Percentiles rank a stretch among this genome's conserved stretches.
Evolutionary conservation across 2,797 vertebrate species (phyloP).

Genomic region (Prunella strophiata): DNA sequence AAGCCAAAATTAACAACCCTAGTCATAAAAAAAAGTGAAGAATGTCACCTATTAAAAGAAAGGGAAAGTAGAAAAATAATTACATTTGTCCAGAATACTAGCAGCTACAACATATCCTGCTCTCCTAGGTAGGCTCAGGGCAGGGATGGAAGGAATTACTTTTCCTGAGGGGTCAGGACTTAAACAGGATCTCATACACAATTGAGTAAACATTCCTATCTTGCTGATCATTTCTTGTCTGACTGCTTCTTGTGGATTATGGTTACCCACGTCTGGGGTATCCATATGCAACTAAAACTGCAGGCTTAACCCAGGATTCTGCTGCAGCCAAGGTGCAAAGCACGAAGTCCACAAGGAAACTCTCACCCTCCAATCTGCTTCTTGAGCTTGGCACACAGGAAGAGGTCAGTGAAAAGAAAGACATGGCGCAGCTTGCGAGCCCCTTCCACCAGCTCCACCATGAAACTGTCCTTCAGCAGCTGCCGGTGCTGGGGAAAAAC

Average conservation of each 20-base stretch:
- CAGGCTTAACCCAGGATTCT: not conserved
- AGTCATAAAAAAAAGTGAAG: not conserved
- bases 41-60: not conserved
- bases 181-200: not conserved
- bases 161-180: not conserved
- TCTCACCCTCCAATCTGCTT: conserved; percentile 93
- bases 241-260: not conserved
- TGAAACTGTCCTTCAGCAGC: conserved; percentile 93
- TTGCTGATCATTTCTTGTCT: not conserved
- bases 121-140: not conserved
- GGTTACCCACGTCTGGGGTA: not conserved
- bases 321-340: not conserved
- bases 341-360: not conserved
- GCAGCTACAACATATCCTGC: not conserved
- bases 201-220: not conserved
- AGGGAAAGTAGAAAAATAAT: not conserved
- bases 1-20: not conserved
- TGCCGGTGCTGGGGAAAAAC: conserved; percentile 84
- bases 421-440: conserved; percentile 93
- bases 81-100: not conserved
- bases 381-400: conserved; percentile 94
- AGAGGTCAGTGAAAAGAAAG: conserved; percentile 93
- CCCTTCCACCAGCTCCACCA: conserved; percentile 95
- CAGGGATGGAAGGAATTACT: not conserved
- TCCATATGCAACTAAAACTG: not conserved